Evolutionary conservation across 2,113 vertebrate genomes (phyloP).

Genomic region (mouse (Mus musculus)): GRCm39 chr14:77038001-77038500

Average conservation of each 20-base stretch:
- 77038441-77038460: slow-evolving; percentile 32
- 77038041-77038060: neutral
- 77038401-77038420: neutral
- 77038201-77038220: neutral
- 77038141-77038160: neutral
- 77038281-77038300: neutral
- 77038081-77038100: neutral
- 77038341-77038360: neutral
- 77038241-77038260: neutral
- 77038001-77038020: neutral
- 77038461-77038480: neutral
- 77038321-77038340: neutral
- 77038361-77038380: neutral
- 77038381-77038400: neutral
- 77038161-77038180: neutral
- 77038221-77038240: neutral
- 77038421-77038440: neutral
- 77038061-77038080: neutral
- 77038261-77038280: neutral
- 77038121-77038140: neutral
- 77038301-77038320: neutral
- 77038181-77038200: neutral
- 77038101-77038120: neutral
- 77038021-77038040: neutral
- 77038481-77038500: neutral